Evolutionary conservation across 2,113 vertebrate genomes (phyloP), one percentile per base, ranked within the genome.

Genomic region (Rousettus leschenaultii): DNA sequence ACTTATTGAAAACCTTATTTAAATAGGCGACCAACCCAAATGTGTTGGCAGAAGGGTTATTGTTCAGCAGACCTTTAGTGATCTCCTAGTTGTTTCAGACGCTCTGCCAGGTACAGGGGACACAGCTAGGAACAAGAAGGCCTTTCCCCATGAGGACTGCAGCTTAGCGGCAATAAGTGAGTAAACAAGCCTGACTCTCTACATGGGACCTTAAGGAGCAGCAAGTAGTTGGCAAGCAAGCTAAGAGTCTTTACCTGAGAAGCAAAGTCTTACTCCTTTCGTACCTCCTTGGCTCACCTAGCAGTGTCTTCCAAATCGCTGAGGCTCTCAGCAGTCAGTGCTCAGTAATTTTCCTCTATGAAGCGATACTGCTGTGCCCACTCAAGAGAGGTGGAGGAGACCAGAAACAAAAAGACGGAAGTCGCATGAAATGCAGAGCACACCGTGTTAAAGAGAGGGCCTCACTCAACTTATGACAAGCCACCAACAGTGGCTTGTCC

Each of bases 281-380:
- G 66, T 1, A 33, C 75, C 21, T 90, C 74, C 80, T 95, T 75
- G 90, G 86, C 89, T 84, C 75, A 93, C 70, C 53, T 14, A 71
- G 90, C 35, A 93, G 51, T 28, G 48, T 26, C 84, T 89, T 97
- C 57, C 57, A 84, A 94, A 91, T n/a, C 38, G 38, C 43, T 21
- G 75, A 95, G 84, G 78, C 83, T 70, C 89, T 87, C 82, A 74
- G 12, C 33, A 80, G 71, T 40, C 33, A 80, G 71, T 40, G 51
- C 90, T 59, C 71, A 92, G 74, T 70, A 65, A 71, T 66, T 94
- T 40, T 95, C 66, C 66, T n/a, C 28, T 88, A 51, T 19, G 63
- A 86, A 94, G 78, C 33, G 57, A 48, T 38, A 38, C 89, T 13
- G 2, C 92, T 93, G 68, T 43, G 92, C 26, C 74, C 79, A 79